Base-by-base conservation (phyloP, 1,140 invertebrate species). In the Microvelia longipes region DNA sequence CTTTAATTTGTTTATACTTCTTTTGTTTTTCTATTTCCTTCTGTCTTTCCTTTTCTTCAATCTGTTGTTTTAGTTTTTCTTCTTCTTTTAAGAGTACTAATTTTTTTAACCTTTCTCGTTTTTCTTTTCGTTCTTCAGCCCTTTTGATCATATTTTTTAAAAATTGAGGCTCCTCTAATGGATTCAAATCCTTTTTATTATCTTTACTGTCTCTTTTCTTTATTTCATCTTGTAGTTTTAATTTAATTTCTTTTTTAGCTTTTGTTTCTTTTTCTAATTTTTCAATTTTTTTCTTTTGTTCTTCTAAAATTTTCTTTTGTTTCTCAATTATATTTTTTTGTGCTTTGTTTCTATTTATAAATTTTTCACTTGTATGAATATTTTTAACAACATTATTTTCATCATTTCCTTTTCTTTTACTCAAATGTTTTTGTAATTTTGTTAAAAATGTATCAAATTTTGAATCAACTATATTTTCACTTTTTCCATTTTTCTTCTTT, bases 301-400 rank as follows among this genome's bases (percentile, higher is more conserved):
- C 62, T 24, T 64, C 15, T 26, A 64, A 64, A 64, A 64, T 15
- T 25, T 64, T 5, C 25, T 25, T 64, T 64, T 64, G 62, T 25
- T 64, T 64, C 24, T 64, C 62, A 64, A 64, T 64, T 64, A 64
- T 64, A 64, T 5, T 24, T 64, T 64, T 64, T 26, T 64, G 62
- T 5, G 62, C 62, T 5, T 64, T 64, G 5, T 24, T 13, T 25
- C 25, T 64, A 64, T 64, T 15, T 26, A 2, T 64, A 64, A 24
- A 64, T 26, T 64, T 15, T 64, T 64, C 62, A 5, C 25, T 50
- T 19, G 19, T 50, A 5, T 50, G 19, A 50, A 11, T 50, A 19
- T 50, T 50, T 50, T 50, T 50, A n/a, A n/a, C n/a, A n/a, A n/a
- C 35, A 50, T 50, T 50, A 11, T 50, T 50, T 5, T 5, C 19